phyloP scores from a whole-genome alignment of 64 coral and sea anemone genomes.

The Hydrozoanthus tunicans region DNA sequence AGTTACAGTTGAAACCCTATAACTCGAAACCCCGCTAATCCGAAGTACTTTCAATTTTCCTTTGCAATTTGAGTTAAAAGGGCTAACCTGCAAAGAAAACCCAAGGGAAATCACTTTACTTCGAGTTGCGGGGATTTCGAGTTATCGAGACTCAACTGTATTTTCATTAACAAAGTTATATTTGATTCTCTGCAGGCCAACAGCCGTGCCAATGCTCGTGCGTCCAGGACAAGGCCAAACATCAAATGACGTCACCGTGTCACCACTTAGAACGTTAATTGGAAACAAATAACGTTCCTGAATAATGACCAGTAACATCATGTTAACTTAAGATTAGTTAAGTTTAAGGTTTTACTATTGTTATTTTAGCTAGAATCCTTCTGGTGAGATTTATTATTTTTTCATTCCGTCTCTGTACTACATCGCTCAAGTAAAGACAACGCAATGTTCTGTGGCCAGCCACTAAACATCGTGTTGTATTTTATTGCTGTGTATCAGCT shows the following conservation, averaged over 20 bases:
- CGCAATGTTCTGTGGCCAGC: too few species aligned
- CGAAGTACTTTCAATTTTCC: too few species aligned
- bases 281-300: not conserved
- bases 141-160: not conserved
- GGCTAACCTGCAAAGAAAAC: too few species aligned
- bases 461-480: too few species aligned
- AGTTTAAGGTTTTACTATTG: not conserved
- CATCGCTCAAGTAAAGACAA: too few species aligned
- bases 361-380: too few species aligned
- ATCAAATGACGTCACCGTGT: not conserved
- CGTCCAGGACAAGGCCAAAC: conserved; percentile 4
- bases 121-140: not conserved
- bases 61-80: too few species aligned
- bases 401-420: too few species aligned
- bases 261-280: conserved; percentile 1
- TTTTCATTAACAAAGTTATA: not conserved
- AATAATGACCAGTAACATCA: not conserved
- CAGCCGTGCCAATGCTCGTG: not conserved
- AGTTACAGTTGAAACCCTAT: too few species aligned
- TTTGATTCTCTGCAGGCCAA: not conserved
- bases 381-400: too few species aligned
- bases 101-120: not conserved
- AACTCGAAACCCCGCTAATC: too few species aligned
- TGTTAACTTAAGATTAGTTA: not conserved
- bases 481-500: too few species aligned